These are phyloP conservation scores for Maconellicoccus hirsutus DNA, from an alignment of 1,140 invertebrate species.

Conservation along the genomic window DNA sequence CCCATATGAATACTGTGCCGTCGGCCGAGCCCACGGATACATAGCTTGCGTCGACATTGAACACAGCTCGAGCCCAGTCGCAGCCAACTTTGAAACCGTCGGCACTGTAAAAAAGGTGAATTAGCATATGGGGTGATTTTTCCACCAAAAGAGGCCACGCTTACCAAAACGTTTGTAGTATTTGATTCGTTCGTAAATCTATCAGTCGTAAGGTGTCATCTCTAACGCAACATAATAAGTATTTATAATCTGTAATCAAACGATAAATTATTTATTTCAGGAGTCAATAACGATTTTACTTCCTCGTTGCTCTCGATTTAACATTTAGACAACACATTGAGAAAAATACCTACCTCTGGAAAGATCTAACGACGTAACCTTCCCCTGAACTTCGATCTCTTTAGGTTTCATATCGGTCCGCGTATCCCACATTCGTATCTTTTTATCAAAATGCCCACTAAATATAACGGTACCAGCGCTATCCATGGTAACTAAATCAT, in stretches of 20 bases:
- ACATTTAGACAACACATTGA: too few relatives aligned
- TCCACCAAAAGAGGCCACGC: conserved; percentile 31
- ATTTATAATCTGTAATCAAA: conserved; percentile 66
- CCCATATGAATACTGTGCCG: conserved; percentile 87
- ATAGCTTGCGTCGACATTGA: conserved; percentile 80
- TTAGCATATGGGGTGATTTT: background rate
- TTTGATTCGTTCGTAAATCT: conserved; percentile 87
- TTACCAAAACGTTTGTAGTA: conserved; percentile 79
- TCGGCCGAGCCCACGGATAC: conserved; percentile 81
- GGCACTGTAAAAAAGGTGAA: conserved; percentile 51
- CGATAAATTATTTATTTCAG: background rate
- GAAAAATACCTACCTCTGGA: conserved; percentile 57
- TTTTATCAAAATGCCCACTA: conserved; percentile 95
- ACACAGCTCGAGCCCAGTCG: conserved; percentile 84
- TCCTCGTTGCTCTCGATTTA: too few relatives aligned
- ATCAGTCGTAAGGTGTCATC: conserved; percentile 90
- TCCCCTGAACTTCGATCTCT: conserved; percentile 78
- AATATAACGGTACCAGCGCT: conserved; percentile 83
- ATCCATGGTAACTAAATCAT: conserved; percentile 84
- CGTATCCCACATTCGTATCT: conserved; percentile 92
- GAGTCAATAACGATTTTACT: background rate
- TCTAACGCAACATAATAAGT: conserved; percentile 77
- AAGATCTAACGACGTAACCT: conserved; percentile 89
- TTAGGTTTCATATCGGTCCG: conserved; percentile 64
- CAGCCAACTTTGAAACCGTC: conserved; percentile 90